Evolutionary conservation across 2,888 invertebrate species (phyloP).

Genomic region (Brachylomia viminalis): DNA sequence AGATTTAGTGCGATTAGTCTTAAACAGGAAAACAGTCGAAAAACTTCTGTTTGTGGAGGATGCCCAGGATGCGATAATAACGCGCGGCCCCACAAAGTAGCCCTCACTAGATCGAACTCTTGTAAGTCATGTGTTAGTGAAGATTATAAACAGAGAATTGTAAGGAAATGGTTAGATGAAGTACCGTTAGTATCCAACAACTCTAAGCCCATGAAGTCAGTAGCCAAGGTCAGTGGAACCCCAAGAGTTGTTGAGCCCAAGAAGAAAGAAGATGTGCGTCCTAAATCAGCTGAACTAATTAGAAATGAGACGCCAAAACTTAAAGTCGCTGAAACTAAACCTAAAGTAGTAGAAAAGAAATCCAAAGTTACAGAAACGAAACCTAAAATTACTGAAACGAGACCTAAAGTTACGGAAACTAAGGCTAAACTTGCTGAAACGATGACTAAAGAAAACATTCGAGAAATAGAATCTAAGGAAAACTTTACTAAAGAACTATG

Average conservation of each 20-base stretch:
- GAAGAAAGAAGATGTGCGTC: conserved; percentile 69
- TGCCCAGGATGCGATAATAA: conserved; percentile 92
- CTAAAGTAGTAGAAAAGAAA: conserved; percentile 50
- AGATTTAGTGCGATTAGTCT: conserved; percentile 90
- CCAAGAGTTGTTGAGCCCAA: conserved; percentile 82
- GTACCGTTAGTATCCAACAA: conserved; percentile 88
- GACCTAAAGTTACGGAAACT: conserved; percentile 55
- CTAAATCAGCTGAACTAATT: conserved; percentile 69
- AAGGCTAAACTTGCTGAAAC: conserved; percentile 53
- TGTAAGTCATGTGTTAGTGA: conserved; percentile 91
- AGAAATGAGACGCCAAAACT: conserved; percentile 62
- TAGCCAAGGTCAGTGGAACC: conserved; percentile 86
- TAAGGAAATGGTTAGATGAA: conserved; percentile 94
- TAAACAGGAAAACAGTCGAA: conserved; percentile 91
- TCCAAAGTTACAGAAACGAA: conserved; percentile 60
- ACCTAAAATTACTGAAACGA: conserved; percentile 1
- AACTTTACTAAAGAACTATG: conserved; percentile 54
- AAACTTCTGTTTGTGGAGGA: conserved; percentile 91
- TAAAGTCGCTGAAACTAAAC: conserved; percentile 61
- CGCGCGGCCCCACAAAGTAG: conserved; percentile 76
- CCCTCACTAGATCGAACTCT: conserved; percentile 85
- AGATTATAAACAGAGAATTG: conserved; percentile 93
- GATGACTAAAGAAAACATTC: conserved; percentile 51
- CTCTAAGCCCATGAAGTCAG: conserved; percentile 78
- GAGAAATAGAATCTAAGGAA: conserved; percentile 56